Evolutionary conservation across 2,797 vertebrate genomes (phyloP).

Genomic region (Benthosema pterotum): DNA sequence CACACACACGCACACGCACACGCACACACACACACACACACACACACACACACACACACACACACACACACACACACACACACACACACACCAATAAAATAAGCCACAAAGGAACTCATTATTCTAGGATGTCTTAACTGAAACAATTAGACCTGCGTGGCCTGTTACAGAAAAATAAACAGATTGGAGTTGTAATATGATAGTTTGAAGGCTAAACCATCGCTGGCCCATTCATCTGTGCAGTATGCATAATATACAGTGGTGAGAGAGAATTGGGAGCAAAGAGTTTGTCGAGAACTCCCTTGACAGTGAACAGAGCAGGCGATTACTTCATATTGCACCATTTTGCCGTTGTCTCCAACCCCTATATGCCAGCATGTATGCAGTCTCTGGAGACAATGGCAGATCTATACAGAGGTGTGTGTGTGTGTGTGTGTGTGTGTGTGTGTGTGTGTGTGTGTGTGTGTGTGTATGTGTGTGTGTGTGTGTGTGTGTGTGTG

Average conservation of each 20-base stretch:
- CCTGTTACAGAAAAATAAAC: neutral
- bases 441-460: constrained; percentile 30
- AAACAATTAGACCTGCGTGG: too few species aligned
- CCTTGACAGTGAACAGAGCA: constrained; percentile 64
- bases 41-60: constrained; percentile 4
- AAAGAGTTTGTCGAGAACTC: constrained; percentile 60
- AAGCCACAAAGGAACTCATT: neutral
- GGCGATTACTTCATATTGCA: constrained; percentile 78
- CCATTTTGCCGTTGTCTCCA: constrained; percentile 73
- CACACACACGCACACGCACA: neutral
- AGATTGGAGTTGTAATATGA: constrained; percentile 17
- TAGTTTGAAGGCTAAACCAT: constrained; percentile 23
- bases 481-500: constrained; percentile 5
- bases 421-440: constrained; percentile 10
- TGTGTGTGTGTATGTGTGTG: constrained; percentile 8
- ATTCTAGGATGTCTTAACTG: too few species aligned
- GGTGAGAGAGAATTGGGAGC: constrained; percentile 28
- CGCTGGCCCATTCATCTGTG: constrained; percentile 28
- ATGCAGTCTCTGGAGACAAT: constrained; percentile 60
- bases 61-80: neutral
- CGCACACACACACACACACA: constrained; percentile 15
- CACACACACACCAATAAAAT: neutral
- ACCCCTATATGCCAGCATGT: constrained; percentile 55
- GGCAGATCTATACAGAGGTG: constrained; percentile 51
- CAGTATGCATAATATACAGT: constrained; percentile 26